phyloP scores from a whole-genome alignment of 2,797 vertebrate genomes.

The Coccyzus lansbergi region DNA sequence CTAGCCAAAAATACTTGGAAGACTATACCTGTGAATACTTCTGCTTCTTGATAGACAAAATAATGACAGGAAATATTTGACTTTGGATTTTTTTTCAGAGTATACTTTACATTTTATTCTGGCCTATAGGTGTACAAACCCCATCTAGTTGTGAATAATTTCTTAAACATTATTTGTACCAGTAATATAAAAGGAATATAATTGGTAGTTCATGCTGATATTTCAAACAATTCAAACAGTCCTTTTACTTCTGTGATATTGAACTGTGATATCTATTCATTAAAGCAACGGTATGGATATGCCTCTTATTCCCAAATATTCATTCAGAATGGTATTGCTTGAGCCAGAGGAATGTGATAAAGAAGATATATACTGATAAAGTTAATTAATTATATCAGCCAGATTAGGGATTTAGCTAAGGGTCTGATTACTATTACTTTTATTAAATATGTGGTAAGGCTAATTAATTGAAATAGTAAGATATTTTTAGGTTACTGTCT shows the following conservation, averaged over 20 bases:
- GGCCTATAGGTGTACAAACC: background rate
- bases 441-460: background rate
- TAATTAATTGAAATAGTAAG: background rate
- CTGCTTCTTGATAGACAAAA: background rate
- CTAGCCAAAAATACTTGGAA: background rate
- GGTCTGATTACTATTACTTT: background rate
- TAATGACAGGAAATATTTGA: background rate
- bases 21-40: background rate
- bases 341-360: background rate
- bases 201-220: background rate
- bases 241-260: background rate
- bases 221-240: background rate
- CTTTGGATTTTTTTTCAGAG: background rate
- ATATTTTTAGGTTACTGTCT: constrained; percentile 12
- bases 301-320: background rate
- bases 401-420: background rate
- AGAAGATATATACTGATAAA: background rate
- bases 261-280: background rate
- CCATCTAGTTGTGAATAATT: background rate
- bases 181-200: background rate
- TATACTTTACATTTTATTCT: background rate
- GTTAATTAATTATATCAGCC: background rate
- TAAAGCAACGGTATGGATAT: background rate
- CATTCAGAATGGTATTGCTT: background rate
- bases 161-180: background rate